A percentile compares a stretch with the other conserved stretches of the same genome.
phyloP scores from a whole-genome alignment of 2,113 vertebrate species.

The Mola mola region DNA sequence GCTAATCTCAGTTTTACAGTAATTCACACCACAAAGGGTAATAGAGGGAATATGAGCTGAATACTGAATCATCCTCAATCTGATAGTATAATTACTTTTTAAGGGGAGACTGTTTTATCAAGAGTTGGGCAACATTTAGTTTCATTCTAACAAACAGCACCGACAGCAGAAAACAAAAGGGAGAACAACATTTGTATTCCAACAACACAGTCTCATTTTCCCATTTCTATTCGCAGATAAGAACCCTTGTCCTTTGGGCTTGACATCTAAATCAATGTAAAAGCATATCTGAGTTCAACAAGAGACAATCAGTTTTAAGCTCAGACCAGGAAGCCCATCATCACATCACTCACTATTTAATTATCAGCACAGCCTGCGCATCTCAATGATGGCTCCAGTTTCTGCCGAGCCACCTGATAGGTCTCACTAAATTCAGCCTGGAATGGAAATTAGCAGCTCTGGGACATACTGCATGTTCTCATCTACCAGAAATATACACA shows the following conservation, averaged over 20 bases:
- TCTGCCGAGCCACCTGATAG: slow-evolving; percentile 68
- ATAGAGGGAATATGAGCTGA: slow-evolving; percentile 52
- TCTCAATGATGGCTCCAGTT: slow-evolving; percentile 67
- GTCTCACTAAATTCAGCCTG: slow-evolving; percentile 46
- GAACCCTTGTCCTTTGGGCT: slow-evolving; percentile 2
- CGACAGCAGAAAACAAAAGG: slow-evolving; percentile 10
- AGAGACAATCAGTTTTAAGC: slow-evolving; percentile 36
- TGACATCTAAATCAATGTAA: slow-evolving; percentile 29
- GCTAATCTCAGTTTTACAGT: slow-evolving; percentile 71
- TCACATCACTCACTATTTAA: slow-evolving; percentile 63
- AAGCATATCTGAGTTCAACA: slow-evolving; percentile 35
- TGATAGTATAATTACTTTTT: slow-evolving; percentile 50
- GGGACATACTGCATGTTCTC: slow-evolving; percentile 37
- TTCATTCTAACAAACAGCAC: slow-evolving; percentile 16
- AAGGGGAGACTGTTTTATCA: slow-evolving; percentile 24
- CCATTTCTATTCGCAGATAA: slow-evolving; percentile 24
- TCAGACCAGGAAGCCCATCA: slow-evolving; percentile 49
- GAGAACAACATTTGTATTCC: slow-evolving; percentile 34
- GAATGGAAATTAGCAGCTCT: slow-evolving; percentile 65
- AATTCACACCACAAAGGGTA: slow-evolving; percentile 54
- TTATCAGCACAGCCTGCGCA: slow-evolving; percentile 60
- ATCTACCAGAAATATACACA: slow-evolving; percentile 1
- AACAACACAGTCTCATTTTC: slow-evolving; percentile 9
- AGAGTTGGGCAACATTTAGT: not conserved
- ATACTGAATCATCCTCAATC: slow-evolving; percentile 53